Base-by-base conservation (phyloP, 2,113 vertebrate species). In the Amphilophus citrinellus region DNA sequence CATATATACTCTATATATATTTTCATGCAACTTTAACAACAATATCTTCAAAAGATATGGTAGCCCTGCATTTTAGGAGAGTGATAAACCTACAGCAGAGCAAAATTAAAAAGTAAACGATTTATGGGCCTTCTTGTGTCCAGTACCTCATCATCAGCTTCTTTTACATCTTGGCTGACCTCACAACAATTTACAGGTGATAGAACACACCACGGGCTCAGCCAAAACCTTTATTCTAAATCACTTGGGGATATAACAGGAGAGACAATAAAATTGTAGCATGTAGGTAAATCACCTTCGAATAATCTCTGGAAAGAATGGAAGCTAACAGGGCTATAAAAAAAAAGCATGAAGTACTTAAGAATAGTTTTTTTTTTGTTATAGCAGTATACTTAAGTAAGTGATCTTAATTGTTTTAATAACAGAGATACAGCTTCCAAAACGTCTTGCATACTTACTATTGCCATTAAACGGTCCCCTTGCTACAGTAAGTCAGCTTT, bases 181-280 rank as follows among this genome's bases (percentile, higher is more conserved):
- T 79, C 32, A 82, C 11, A 44, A 22, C 7, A 63, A 85, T n/a
- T 50, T 32, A 81, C 73, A 81, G 35, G 27, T 81, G 68, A 80
- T 63, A 61, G 66, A 53, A 32, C 66, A 73, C 44, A 27, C 8
- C 24, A 80, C 13, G 30, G 30, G 11, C 53, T 35, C 27, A 57
- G 61, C 68, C 56, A 62, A 17, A 57, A 37, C 17, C 44, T 53
- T 73, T 53, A 32, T 32, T 73, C 66, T 73, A 73, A 73, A 73
- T 73, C 66, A 73, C 66, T 73, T 53, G 66, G 27, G 9, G 66
- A 73, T 32, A 32, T 73, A 53, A 73, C 44, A 73, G 66, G 24
- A 73, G 27, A 73, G 66, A 57, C 15, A 53, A 50, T 53, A 50
- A 83, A 81, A 58, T 22, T 2, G 22, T 35, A 63, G 37, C 30